Percentiles rank a stretch among this genome's conserved stretches.
phyloP scores from a whole-genome alignment of 2,797 vertebrate species.

The Enteromius fasciolatus region DNA sequence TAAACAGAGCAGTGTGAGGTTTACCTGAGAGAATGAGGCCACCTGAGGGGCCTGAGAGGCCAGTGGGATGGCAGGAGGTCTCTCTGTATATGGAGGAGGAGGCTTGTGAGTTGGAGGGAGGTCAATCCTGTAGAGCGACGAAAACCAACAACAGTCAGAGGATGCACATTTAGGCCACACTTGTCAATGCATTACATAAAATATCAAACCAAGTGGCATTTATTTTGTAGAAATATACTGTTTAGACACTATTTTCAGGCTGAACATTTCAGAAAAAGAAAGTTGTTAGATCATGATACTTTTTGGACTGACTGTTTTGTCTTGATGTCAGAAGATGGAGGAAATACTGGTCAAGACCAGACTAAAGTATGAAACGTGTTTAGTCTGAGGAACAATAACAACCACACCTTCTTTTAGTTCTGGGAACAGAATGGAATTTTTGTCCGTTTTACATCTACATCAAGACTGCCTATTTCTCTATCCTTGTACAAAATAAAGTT shows the following conservation, averaged over 20 bases:
- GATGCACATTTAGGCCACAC: not conserved
- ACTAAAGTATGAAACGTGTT: constrained; percentile 34
- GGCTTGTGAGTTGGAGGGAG: constrained; percentile 83
- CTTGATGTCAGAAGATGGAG: constrained; percentile 31
- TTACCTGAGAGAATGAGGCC: constrained; percentile 72
- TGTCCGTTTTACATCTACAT: constrained; percentile 37
- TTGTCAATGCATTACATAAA: not conserved
- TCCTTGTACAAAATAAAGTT: constrained; percentile 2
- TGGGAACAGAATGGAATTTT: constrained; percentile 31
- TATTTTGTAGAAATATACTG: not conserved
- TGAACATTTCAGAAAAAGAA: not conserved
- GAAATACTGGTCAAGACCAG: constrained; percentile 40
- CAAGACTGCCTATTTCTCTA: constrained; percentile 23
- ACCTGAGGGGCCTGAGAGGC: constrained; percentile 70
- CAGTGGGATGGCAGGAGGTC: constrained; percentile 71
- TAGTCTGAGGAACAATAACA: constrained; percentile 24
- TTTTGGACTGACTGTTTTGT: constrained; percentile 9
- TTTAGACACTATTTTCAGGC: constrained; percentile 10
- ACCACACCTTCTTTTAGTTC: constrained; percentile 42
- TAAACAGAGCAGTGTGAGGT: constrained; percentile 13
- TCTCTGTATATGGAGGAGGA: constrained; percentile 75
- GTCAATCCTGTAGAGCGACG: constrained; percentile 74
- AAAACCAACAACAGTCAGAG: constrained; percentile 16
- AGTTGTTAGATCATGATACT: constrained; percentile 1
- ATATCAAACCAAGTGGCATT: not conserved